Evolutionary conservation across 1,140 invertebrate genomes (phyloP), one percentile per base, ranked within the genome.

Genomic region (Penaeus chinensis): DNA sequence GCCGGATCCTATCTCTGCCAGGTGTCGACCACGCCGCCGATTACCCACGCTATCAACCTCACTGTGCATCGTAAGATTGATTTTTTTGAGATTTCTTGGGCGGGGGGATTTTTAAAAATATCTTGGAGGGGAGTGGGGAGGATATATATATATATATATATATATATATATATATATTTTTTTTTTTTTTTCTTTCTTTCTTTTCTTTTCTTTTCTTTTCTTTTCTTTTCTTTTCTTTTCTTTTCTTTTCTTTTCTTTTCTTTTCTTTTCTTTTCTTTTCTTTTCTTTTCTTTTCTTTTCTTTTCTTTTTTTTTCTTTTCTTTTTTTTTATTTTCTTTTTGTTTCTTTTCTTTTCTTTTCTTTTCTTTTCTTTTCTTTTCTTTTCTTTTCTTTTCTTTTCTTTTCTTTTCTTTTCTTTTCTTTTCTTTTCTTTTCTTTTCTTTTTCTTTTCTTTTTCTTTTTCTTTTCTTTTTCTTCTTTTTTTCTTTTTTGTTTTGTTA

Each of bases 361-460:
- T 24, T 42, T 54, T 65, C 62, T 82, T 65, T 37, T 27, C 37
- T 65, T 82, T 32, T 66, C n/a, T 82, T 63, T 2, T 65, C 69
- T 24, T 27, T 42, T 82, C 81, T 54, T 65, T 82, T 22, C 24
- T 37, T 24, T 63, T 5, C 27, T 65, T 19, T 61, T 10, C 24
- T 32, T 62, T 61, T 22, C 27, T 61, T 60, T 32, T 61, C n/a
- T 19, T 79, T 8, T 47, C 24, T 79, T 54, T n/a, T 32, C 37
- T n/a, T 32, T 16, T 32, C 11, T n/a, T 74, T n/a, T 16, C 69
- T 16, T 11, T 74, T n/a, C 37, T 32, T 74, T 32, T 74, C n/a
- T 24, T n/a, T 74, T 10, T 16, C 69, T 74, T 32, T 74, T 32
- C 37, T 11, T 74, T n/a, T n/a, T 24, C 11, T 13, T 32, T 74